Percentiles rank a stretch among this genome's conserved stretches.
These are phyloP conservation scores for Acanthosepion pharaonis DNA, from an alignment of 2,888 invertebrate species.

Conservation along the genomic window DNA sequence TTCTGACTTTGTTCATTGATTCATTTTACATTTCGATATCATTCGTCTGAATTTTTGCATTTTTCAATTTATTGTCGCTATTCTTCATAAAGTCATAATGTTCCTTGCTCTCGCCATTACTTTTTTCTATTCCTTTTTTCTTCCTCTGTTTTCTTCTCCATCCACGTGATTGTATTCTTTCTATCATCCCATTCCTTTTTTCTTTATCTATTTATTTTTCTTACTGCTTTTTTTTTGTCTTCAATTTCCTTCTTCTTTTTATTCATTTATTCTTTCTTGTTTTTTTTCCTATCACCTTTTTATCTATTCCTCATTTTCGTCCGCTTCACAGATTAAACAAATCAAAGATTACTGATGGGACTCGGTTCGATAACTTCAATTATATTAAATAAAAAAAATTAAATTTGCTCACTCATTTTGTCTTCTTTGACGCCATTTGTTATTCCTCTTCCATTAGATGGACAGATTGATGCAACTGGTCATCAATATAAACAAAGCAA, in stretches of 20 bases:
- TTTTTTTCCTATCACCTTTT: not conserved
- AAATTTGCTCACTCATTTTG: not conserved
- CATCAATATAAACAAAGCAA: not conserved
- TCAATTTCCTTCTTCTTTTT: not conserved
- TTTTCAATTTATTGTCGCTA: too few relatives aligned
- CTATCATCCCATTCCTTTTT: too few relatives aligned
- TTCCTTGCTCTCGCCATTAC: too few relatives aligned
- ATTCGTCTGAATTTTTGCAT: too few relatives aligned
- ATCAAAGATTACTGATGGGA: not conserved
- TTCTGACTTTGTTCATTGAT: too few relatives aligned
- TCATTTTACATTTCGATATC: too few relatives aligned
- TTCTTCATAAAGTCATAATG: too few relatives aligned
- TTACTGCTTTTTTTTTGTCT: too few relatives aligned
- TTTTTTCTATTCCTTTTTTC: too few relatives aligned
- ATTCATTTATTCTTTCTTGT: not conserved
- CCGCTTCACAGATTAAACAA: not conserved
- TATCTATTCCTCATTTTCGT: not conserved
- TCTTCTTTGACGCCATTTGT: not conserved
- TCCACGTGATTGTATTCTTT: too few relatives aligned
- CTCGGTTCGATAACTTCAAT: not conserved
- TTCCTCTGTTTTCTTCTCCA: too few relatives aligned
- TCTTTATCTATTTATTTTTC: too few relatives aligned
- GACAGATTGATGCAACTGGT: not conserved
- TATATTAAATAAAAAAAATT: not conserved
- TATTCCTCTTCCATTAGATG: not conserved